Evolutionary conservation across 2,888 invertebrate genomes (phyloP).

Genomic region (Augochlorella aurata): DNA sequence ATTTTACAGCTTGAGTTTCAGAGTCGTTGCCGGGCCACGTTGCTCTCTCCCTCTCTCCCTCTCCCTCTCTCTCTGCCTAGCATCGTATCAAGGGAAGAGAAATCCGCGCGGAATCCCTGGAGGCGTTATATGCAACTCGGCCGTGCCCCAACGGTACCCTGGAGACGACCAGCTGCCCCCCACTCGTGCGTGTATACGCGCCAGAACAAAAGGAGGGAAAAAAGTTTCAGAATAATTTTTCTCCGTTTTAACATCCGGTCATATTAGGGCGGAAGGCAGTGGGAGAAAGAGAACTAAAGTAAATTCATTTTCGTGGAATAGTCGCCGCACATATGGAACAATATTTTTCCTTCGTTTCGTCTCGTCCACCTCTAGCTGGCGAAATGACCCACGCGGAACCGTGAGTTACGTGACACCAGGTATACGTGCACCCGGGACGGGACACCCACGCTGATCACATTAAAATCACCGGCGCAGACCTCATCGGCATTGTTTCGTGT

Average conservation of each 20-base stretch:
- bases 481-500: neutral
- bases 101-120: conserved; percentile 47
- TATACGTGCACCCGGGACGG: conserved; percentile 13
- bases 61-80: neutral
- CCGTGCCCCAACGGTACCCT: neutral
- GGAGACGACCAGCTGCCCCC: neutral
- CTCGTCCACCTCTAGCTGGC: conserved; percentile 30
- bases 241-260: conserved; percentile 57
- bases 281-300: conserved; percentile 58
- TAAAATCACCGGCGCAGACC: neutral
- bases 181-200: conserved; percentile 11
- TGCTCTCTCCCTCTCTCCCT: neutral
- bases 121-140: conserved; percentile 19
- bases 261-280: conserved; percentile 42
- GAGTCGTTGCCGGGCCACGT: neutral
- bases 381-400: conserved; percentile 67
- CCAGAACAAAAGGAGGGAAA: conserved; percentile 48
- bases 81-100: conserved; percentile 44
- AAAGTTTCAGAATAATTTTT: conserved; percentile 65
- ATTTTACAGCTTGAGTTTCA: conserved; percentile 44
- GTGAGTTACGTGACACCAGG: conserved; percentile 65
- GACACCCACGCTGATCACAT: neutral
- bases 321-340: conserved; percentile 64
- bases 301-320: conserved; percentile 70
- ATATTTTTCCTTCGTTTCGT: conserved; percentile 55